Conservation (phyloP, 2,888 invertebrate genomes). For the Eucriotettix oculatus region DNA sequence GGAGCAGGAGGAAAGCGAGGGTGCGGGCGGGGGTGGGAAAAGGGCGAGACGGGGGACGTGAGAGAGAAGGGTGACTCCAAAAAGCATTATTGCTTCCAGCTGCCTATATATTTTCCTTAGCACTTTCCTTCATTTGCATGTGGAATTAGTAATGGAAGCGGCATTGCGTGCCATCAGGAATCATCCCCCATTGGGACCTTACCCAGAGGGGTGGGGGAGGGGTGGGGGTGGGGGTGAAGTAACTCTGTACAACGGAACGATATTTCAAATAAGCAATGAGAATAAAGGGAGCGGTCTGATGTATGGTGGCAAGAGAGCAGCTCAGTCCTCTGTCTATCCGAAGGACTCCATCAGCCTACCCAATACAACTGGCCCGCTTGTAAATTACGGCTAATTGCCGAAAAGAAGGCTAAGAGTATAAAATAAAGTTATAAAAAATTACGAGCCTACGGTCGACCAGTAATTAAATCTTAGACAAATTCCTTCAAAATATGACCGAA, state of each 20-base stretch:
- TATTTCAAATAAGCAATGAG: conserved; percentile 13
- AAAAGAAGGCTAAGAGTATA: too few relatives aligned
- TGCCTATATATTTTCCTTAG: conserved; percentile 14
- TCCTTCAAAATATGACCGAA: too few relatives aligned
- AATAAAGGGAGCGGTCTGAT: conserved; percentile 3
- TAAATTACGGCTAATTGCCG: too few relatives aligned
- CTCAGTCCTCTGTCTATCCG: background rate
- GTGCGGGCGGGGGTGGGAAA: background rate
- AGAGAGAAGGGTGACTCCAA: background rate
- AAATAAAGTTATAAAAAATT: too few relatives aligned
- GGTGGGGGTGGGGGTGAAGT: background rate
- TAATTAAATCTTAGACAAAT: too few relatives aligned
- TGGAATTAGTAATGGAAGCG: conserved; percentile 14
- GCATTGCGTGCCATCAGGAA: conserved; percentile 5
- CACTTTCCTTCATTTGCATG: conserved; percentile 15
- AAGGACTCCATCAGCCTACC: too few relatives aligned
- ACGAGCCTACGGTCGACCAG: too few relatives aligned
- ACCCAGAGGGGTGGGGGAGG: background rate
- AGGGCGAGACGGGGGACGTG: background rate
- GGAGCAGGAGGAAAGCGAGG: background rate
- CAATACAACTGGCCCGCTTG: too few relatives aligned
- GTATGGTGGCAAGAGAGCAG: background rate
- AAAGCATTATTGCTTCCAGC: conserved; percentile 10
- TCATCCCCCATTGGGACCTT: conserved; percentile 10
- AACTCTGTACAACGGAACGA: conserved; percentile 5